Conservation (phyloP, 2,797 vertebrate genomes). For the Malurus splendens region DNA sequence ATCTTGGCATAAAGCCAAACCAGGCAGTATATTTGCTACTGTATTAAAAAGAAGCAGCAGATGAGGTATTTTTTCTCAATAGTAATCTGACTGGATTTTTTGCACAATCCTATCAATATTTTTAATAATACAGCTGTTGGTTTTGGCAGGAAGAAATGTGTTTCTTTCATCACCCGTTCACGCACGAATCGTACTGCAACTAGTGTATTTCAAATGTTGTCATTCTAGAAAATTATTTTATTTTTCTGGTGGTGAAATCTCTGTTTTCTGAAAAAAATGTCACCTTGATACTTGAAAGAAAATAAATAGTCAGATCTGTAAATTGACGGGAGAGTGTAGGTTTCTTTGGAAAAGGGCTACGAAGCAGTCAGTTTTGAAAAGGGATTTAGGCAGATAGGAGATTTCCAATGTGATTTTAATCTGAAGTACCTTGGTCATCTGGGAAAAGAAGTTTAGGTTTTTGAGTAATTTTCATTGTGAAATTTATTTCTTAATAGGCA, state of each 20-base stretch:
- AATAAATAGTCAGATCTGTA: not conserved
- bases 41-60: slow-evolving; percentile 55
- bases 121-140: slow-evolving; percentile 51
- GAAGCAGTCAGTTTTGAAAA: not conserved
- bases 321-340: not conserved
- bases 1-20: slow-evolving; percentile 49
- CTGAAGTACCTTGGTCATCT: not conserved
- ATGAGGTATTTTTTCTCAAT: slow-evolving; percentile 53
- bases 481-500: not conserved
- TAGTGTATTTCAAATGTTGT: not conserved
- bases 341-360: not conserved
- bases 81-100: slow-evolving; percentile 51
- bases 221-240: not conserved
- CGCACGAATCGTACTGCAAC: not conserved
- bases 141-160: slow-evolving; percentile 32
- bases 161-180: not conserved
- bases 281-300: not conserved
- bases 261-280: not conserved
- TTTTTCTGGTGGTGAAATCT: not conserved
- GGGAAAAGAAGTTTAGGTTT: not conserved
- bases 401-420: not conserved
- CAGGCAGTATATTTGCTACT: slow-evolving; percentile 63
- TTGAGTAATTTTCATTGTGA: not conserved
- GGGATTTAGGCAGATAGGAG: not conserved
- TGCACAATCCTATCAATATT: slow-evolving; percentile 42